Conservation (phyloP, 92 coral and sea anemone genomes). For the Paramuricea clavata region DNA sequence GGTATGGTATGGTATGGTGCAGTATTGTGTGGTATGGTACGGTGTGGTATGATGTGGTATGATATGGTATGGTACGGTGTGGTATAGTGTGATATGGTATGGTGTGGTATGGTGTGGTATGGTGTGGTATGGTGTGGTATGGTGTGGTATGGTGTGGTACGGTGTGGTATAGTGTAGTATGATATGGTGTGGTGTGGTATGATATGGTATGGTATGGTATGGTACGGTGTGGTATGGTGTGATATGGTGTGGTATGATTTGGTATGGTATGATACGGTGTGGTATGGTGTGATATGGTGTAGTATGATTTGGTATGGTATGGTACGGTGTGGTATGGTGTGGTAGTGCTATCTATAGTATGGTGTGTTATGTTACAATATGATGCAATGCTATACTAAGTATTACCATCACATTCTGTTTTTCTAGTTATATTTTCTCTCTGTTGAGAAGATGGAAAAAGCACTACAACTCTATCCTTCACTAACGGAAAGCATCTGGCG, state of each 20-base stretch:
- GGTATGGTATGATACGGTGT: not conserved
- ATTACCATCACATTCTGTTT: not conserved
- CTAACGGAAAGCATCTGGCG: constrained; percentile 86
- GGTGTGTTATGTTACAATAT: too few relatives aligned
- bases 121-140: not conserved
- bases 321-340: not conserved
- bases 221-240: not conserved
- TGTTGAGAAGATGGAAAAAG: constrained; percentile 70
- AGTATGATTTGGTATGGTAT: not conserved
- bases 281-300: not conserved
- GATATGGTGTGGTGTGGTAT: not conserved
- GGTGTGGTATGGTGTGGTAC: not conserved
- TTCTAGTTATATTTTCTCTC: constrained; percentile 84
- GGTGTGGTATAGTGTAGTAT: not conserved
- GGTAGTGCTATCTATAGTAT: not conserved
- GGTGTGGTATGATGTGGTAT: not conserved
- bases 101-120: not conserved
- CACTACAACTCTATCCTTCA: constrained; percentile 69
- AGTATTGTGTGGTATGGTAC: not conserved
- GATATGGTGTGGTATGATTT: not conserved
- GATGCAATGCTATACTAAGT: too few relatives aligned
- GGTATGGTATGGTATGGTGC: too few relatives aligned
- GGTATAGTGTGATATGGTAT: not conserved
- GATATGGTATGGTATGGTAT: not conserved
- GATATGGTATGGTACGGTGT: not conserved